Conservation (phyloP, 2,113 vertebrate species). For the Struthidea cinerea region DNA sequence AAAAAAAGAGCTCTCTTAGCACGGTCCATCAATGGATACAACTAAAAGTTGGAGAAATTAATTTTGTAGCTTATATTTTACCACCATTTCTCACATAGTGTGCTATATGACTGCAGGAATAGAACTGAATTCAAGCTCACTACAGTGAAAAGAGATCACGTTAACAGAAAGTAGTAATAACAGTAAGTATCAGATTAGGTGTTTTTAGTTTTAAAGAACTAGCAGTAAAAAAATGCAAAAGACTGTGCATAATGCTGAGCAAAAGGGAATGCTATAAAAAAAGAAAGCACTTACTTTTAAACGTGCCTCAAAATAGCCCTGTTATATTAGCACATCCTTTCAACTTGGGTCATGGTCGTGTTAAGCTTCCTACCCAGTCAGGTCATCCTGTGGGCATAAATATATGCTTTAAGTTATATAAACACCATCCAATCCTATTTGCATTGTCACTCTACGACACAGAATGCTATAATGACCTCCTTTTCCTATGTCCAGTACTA, state of each 20-base stretch:
- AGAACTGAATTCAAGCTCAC: neutral
- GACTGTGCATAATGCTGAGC: neutral
- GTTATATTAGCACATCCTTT: neutral
- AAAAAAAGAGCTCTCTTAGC: neutral
- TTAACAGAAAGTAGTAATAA: neutral
- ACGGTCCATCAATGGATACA: neutral
- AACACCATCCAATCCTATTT: conserved; percentile 57
- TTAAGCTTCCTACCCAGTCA: neutral
- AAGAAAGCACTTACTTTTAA: conserved; percentile 2
- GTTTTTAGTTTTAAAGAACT: neutral
- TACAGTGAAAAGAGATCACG: neutral
- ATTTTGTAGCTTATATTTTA: neutral
- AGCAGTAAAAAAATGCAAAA: neutral
- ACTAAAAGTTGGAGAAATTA: neutral
- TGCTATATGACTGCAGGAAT: neutral
- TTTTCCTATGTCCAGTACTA: neutral
- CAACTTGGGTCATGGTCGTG: neutral
- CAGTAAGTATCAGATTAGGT: neutral
- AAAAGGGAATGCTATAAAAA: neutral
- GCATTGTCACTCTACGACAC: neutral
- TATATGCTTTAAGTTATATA: conserved; percentile 14
- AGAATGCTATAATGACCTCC: conserved; percentile 2
- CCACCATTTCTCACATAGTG: neutral
- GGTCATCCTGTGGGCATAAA: neutral
- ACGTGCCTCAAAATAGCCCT: neutral